Evolutionary conservation across 1,140 invertebrate species (phyloP), one percentile per base, ranked within the genome.

Genomic region (Drosophila paulistorum): DNA sequence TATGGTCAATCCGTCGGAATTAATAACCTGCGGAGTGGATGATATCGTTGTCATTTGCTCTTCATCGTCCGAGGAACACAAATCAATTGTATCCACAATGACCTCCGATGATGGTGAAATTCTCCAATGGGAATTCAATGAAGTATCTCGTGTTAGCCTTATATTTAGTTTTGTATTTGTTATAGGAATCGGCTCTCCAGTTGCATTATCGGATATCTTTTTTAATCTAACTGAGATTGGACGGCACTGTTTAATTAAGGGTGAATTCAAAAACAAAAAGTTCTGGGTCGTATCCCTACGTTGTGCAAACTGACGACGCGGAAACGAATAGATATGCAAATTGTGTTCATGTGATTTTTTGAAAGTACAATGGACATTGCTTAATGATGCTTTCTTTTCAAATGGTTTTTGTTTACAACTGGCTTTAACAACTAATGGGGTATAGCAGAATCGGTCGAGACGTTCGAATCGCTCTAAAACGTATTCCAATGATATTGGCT

Each of bases 61-160:
- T 7, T 94, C 93, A n/a, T 94, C 93, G 37, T 94, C 93, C 0
- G 93, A 94, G 9, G 93, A 94, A 68, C 93, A 94, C 11, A 94
- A 92, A 74, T 94, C 92, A 66, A 94, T 93, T 65, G 93, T 85
- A 35, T 93, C 91, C 10, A 94, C 90, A 41, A 92, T 71, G n/a
- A 91, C 86, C 67, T 91, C 84, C 11, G 64, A 80, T 11, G 90
- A 79, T 10, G 90, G 81, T 39, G 87, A 91, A 76, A 91, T 91
- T 66, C 89, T 79, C 90, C 90, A 91, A 72, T 90, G 86, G 42
- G 89, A 91, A 59, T 80, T 86, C 7, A 77, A 69, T 45, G 89
- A 83, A 70, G 76, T 81, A 66, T 92, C 85, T 51, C 91, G 89
- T 48, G 82, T 92, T 65, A 90, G 68, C 78, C 87, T 91, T 63